phyloP scores from a whole-genome alignment of 2,888 invertebrate species.

The Elegia similella region DNA sequence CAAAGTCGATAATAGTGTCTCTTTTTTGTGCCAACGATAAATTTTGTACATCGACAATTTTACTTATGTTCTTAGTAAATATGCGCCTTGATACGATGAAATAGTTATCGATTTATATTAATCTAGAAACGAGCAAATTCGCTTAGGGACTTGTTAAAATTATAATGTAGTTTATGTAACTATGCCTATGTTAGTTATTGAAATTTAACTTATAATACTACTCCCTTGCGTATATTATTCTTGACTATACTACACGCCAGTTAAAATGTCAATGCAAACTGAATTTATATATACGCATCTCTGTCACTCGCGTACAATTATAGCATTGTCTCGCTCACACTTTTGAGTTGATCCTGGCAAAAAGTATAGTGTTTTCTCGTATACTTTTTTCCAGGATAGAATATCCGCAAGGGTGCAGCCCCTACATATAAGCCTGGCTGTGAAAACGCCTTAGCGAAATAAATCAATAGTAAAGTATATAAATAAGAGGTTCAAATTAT shows the following conservation, averaged over 20 bases:
- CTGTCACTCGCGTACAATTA: too few relatives aligned
- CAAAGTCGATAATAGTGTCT: too few relatives aligned
- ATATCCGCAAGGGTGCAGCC: neutral
- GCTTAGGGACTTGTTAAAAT: conserved; percentile 6
- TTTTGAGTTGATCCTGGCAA: too few relatives aligned
- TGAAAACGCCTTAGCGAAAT: conserved; percentile 13
- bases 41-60: neutral
- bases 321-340: too few relatives aligned
- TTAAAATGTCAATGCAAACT: too few relatives aligned
- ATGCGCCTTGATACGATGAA: neutral
- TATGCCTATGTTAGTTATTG: conserved; percentile 7
- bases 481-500: neutral
- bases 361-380: too few relatives aligned
- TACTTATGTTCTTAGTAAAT: neutral
- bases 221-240: neutral
- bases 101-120: neutral
- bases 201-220: conserved; percentile 1
- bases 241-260: too few relatives aligned
- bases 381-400: too few relatives aligned
- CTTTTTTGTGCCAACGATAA: too few relatives aligned
- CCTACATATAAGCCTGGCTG: conserved; percentile 11
- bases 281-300: too few relatives aligned
- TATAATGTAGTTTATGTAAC: conserved; percentile 3
- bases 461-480: conserved; percentile 8
- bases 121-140: neutral